Percentiles rank a stretch among this genome's conserved stretches.
phyloP scores from a whole-genome alignment of 1,140 invertebrate species.

The Pseudomyrmex cubaensis region DNA sequence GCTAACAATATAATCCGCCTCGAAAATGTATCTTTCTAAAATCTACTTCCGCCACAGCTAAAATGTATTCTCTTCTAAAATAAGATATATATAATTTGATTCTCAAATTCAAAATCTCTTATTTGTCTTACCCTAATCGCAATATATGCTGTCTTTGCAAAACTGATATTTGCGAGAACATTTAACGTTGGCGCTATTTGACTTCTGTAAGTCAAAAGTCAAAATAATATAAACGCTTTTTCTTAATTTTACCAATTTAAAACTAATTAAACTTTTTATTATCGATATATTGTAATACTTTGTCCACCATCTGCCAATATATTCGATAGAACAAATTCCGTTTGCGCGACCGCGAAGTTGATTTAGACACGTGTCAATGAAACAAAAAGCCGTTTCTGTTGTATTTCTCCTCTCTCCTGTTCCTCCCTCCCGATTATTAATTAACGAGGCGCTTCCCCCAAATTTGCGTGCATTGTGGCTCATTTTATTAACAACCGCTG shows the following conservation, averaged over 20 bases:
- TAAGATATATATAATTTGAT: background rate
- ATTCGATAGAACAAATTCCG: background rate
- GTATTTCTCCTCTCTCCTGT: background rate
- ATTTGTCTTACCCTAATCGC: too few species aligned
- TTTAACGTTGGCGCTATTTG: background rate
- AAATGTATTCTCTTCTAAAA: background rate
- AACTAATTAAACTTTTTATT: background rate
- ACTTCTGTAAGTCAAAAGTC: background rate
- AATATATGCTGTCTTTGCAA: too few species aligned
- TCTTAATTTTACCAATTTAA: background rate
- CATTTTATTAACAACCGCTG: background rate
- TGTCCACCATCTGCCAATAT: background rate
- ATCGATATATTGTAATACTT: background rate
- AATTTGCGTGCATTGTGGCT: background rate
- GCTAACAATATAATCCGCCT: conserved; percentile 21
- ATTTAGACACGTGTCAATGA: conserved; percentile 14
- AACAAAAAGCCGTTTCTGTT: background rate
- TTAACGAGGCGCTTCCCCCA: conserved; percentile 8
- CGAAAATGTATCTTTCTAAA: background rate
- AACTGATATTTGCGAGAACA: background rate
- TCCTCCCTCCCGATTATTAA: conserved; percentile 1
- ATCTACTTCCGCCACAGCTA: background rate
- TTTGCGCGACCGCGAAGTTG: background rate
- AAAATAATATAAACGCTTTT: background rate
- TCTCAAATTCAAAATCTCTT: too few species aligned